phyloP scores from a whole-genome alignment of 2,888 invertebrate genomes.

The Cyclophora albipunctata region DNA sequence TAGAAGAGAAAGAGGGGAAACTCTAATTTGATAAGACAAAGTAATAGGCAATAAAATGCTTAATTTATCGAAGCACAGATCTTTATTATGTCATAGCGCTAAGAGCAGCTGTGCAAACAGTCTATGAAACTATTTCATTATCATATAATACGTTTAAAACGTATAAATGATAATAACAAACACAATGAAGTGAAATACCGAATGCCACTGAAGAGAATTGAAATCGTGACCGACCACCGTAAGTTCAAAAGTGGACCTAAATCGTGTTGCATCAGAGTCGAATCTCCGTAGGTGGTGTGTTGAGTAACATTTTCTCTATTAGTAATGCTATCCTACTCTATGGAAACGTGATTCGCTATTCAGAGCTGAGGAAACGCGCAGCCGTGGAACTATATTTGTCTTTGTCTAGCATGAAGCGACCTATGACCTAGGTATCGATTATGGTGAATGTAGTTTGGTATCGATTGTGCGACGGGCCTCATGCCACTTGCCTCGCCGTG shows the following conservation, averaged over 20 bases:
- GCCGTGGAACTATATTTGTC: constrained; percentile 54
- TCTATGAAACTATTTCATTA: constrained; percentile 43
- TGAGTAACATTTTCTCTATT: constrained; percentile 59
- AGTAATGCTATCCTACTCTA: constrained; percentile 61
- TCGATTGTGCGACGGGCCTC: constrained; percentile 30
- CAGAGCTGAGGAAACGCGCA: constrained; percentile 52
- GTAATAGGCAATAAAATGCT: too few species aligned
- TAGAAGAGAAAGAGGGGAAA: too few species aligned
- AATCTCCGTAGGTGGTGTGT: constrained; percentile 45
- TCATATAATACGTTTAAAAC: constrained; percentile 36
- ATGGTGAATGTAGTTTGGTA: constrained; percentile 62
- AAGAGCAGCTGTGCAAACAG: constrained; percentile 29
- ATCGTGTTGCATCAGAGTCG: constrained; percentile 33
- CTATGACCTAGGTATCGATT: constrained; percentile 70
- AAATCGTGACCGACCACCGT: constrained; percentile 47
- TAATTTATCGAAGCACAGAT: background rate
- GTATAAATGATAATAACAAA: constrained; percentile 49
- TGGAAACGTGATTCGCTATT: constrained; percentile 70
- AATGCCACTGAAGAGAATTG: constrained; percentile 51
- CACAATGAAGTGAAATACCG: constrained; percentile 60
- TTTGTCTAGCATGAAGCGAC: constrained; percentile 58
- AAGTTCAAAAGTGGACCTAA: constrained; percentile 40
- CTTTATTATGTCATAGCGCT: constrained; percentile 4
- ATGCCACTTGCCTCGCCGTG: constrained; percentile 17
- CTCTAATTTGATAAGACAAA: too few species aligned